These are phyloP conservation scores for Aeoliscus strigatus DNA, from an alignment of 2,797 vertebrate species.

Conservation along the genomic window DNA sequence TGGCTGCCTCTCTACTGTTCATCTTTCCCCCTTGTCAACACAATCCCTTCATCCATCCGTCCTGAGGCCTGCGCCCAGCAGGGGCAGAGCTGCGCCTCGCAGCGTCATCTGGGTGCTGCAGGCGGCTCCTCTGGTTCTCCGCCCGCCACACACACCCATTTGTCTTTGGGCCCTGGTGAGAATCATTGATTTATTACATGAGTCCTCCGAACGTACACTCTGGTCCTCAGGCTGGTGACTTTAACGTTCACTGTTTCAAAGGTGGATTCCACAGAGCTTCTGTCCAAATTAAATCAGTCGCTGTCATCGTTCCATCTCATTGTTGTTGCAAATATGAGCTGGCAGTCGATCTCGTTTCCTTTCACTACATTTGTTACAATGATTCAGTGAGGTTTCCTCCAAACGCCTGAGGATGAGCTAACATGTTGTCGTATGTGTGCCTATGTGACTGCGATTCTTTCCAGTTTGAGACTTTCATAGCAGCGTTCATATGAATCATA, in stretches of 20 bases:
- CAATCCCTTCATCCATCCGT: slow-evolving; percentile 66
- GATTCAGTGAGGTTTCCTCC: no score
- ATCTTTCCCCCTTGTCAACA: slow-evolving; percentile 74
- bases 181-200: slow-evolving; percentile 42
- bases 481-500: no score
- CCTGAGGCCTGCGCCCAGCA: slow-evolving; percentile 46
- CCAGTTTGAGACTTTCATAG: no score
- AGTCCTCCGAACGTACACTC: slow-evolving; percentile 11
- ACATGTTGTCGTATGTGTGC: no score
- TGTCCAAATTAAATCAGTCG: no score
- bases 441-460: no score
- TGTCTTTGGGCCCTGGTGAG: slow-evolving; percentile 25
- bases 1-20: slow-evolving; percentile 58
- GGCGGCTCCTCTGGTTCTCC: slow-evolving; percentile 39
- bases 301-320: no score
- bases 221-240: not conserved
- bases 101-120: slow-evolving; percentile 68
- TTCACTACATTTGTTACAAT: no score
- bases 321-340: no score
- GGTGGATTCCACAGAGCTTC: no score
- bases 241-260: not conserved
- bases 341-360: no score
- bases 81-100: slow-evolving; percentile 64
- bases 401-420: no score
- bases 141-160: slow-evolving; percentile 15